Conservation (phyloP, 2,113 vertebrate species). For the Cryptomyrus ogoouensis region DNA sequence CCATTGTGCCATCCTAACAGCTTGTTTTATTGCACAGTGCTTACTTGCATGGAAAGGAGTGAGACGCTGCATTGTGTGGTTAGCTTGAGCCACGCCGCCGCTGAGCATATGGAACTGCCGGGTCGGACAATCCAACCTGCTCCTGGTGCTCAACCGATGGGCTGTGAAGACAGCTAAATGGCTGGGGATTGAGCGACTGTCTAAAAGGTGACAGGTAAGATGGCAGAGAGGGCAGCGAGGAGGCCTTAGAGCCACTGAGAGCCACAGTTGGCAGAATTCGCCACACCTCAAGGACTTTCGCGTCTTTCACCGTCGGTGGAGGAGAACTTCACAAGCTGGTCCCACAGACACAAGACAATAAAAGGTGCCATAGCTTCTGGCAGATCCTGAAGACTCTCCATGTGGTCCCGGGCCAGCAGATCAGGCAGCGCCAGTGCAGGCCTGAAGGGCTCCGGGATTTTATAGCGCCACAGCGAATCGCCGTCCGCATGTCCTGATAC, state of each 20-base stretch:
- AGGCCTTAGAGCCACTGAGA: background rate
- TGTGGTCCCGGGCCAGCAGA: background rate
- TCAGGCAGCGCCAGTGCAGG: background rate
- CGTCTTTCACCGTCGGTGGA: background rate
- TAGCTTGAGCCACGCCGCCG: background rate
- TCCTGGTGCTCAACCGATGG: background rate
- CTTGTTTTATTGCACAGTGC: background rate
- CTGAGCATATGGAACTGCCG: background rate
- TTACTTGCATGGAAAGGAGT: background rate
- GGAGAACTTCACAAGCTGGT: background rate
- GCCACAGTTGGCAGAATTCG: background rate
- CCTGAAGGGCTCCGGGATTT: background rate
- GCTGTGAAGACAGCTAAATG: background rate
- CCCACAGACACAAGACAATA: background rate
- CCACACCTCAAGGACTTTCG: background rate
- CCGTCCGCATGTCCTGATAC: background rate
- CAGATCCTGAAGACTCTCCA: background rate
- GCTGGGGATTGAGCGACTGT: background rate
- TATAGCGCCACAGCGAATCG: background rate
- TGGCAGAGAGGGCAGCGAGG: background rate
- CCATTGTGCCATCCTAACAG: background rate
- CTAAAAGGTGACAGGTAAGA: background rate
- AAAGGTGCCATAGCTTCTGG: background rate
- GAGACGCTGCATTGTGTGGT: background rate
- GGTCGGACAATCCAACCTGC: background rate